phyloP scores from a whole-genome alignment of 2,797 vertebrate species.

The Otolemur crassicaudatus region DNA sequence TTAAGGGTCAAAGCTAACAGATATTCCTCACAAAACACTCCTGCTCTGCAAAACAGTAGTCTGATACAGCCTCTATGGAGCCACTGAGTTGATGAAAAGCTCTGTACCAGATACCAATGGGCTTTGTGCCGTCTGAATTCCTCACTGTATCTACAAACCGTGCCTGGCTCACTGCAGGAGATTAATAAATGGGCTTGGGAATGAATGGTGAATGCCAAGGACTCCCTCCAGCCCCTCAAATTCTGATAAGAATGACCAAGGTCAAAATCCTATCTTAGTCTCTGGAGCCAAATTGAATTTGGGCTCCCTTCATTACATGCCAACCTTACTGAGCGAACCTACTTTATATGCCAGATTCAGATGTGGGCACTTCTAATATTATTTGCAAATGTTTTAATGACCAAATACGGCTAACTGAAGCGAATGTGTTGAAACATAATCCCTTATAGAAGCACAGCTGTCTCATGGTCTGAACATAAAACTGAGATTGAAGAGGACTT shows the following conservation, averaged over 20 bases:
- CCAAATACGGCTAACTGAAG: constrained; percentile 24
- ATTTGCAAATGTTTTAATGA: constrained; percentile 70
- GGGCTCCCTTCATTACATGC: neutral
- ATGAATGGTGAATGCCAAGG: neutral
- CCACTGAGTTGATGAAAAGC: neutral
- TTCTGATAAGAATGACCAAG: constrained; percentile 48
- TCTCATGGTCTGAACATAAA: constrained; percentile 50
- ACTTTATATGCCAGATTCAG: constrained; percentile 12
- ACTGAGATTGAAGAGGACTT: constrained; percentile 51
- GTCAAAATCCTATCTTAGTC: constrained; percentile 32
- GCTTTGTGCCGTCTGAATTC: neutral
- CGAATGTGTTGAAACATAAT: constrained; percentile 51
- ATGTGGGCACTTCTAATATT: constrained; percentile 8
- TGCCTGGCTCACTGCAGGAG: neutral
- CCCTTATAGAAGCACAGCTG: constrained; percentile 61
- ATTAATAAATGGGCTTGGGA: neutral
- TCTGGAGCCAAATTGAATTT: neutral
- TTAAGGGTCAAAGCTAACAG: neutral
- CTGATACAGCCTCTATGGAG: neutral
- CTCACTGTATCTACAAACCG: neutral
- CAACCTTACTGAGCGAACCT: neutral
- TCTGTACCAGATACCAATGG: neutral
- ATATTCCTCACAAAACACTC: constrained; percentile 1
- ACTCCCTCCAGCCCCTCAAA: neutral
- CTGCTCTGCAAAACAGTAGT: neutral